These are phyloP conservation scores for Syngnathus scovelli DNA, from an alignment of 2,113 vertebrate species.

Conservation along the genomic window DNA sequence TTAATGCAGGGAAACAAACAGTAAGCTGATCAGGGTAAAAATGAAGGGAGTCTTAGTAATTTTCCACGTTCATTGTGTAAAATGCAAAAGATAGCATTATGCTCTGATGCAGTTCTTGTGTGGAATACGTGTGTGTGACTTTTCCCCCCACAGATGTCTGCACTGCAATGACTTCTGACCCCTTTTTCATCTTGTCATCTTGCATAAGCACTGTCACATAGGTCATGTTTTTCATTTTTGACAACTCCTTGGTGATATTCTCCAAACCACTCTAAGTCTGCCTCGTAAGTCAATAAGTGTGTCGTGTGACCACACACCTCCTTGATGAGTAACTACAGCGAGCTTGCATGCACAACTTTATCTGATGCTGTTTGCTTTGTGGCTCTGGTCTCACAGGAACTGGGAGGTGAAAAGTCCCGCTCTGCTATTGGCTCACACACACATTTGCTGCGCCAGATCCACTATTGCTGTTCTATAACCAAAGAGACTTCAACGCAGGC, in stretches of 20 bases:
- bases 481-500: slow-evolving; percentile 38
- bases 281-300: not conserved
- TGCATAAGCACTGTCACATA: not conserved
- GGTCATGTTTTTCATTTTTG: not conserved
- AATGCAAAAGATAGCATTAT: not conserved
- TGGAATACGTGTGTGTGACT: not conserved
- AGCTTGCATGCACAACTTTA: slow-evolving; percentile 18
- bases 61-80: not conserved
- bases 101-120: not conserved
- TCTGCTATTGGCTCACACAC: slow-evolving; percentile 52
- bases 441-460: slow-evolving; percentile 7
- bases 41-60: not conserved
- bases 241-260: not conserved
- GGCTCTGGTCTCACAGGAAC: slow-evolving; percentile 33
- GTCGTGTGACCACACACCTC: not conserved
- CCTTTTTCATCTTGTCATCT: not conserved
- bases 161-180: not conserved
- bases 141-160: not conserved
- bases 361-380: slow-evolving; percentile 59
- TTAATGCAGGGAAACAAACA: not conserved
- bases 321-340: not conserved
- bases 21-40: not conserved
- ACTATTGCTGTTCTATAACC: slow-evolving; percentile 34
- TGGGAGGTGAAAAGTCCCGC: slow-evolving; percentile 53
- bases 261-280: not conserved